A percentile compares a stretch with the other conserved stretches of the same genome.
These are phyloP conservation scores for Arrhopalites spinosus DNA, from an alignment of 2,888 invertebrate genomes.

Conservation along the genomic window DNA sequence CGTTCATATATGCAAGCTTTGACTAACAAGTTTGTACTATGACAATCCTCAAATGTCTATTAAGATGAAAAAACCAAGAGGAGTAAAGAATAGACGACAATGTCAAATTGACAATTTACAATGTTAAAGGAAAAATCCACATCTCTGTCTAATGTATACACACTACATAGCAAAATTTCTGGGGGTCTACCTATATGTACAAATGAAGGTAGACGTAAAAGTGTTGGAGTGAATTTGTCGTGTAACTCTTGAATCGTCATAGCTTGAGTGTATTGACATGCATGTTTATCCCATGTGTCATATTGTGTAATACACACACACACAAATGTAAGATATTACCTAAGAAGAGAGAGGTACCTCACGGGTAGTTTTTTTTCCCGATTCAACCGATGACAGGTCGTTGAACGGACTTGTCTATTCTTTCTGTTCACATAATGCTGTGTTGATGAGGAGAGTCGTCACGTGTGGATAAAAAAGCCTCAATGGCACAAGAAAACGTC, in stretches of 20 bases:
- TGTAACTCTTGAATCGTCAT: not conserved
- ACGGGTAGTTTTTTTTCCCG: constrained; percentile 34
- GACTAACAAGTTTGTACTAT: too few relatives aligned
- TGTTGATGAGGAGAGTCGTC: too few relatives aligned
- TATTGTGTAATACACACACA: not conserved
- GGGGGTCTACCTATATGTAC: too few relatives aligned
- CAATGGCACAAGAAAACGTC: too few relatives aligned
- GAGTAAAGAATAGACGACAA: not conserved
- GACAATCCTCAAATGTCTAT: too few relatives aligned
- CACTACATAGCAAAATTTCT: not conserved
- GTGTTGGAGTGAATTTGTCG: too few relatives aligned
- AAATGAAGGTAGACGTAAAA: too few relatives aligned
- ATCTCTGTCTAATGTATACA: too few relatives aligned
- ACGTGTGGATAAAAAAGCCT: too few relatives aligned
- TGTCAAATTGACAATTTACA: not conserved
- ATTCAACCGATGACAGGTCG: constrained; percentile 44
- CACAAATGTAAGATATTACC: too few relatives aligned
- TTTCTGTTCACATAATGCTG: too few relatives aligned
- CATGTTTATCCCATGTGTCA: not conserved
- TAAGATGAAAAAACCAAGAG: too few relatives aligned
- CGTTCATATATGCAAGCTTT: not conserved
- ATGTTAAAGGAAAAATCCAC: not conserved
- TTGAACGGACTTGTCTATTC: constrained; percentile 36
- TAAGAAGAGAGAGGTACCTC: constrained; percentile 22
- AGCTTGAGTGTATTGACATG: not conserved